A percentile compares a stretch with the other conserved stretches of the same genome.
Evolutionary conservation across 2,888 invertebrate species (phyloP).

Genomic region (Apamea anceps): DNA sequence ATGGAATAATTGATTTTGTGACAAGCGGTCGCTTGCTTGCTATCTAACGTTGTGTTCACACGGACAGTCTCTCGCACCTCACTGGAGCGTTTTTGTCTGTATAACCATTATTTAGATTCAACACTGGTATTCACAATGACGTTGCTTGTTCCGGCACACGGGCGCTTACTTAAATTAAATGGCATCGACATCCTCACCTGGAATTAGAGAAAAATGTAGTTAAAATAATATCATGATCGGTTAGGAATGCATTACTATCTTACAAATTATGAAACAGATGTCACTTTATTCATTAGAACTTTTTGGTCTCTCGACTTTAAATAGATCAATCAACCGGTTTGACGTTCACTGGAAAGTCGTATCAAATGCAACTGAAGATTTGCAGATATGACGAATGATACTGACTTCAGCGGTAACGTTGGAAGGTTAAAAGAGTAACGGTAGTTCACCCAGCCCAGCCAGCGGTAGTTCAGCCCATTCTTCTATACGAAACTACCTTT

Average conservation of each 20-base stretch:
- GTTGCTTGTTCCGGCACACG: slow-evolving; percentile 82
- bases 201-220: slow-evolving; percentile 60
- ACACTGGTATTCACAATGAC: slow-evolving; percentile 82
- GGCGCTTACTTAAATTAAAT: slow-evolving; percentile 89
- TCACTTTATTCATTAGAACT: background rate
- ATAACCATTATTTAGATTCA: slow-evolving; percentile 69
- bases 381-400: background rate
- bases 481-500: no score
- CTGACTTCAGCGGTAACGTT: background rate
- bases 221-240: background rate
- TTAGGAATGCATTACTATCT: background rate
- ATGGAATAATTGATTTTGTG: slow-evolving; percentile 88
- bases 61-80: slow-evolving; percentile 67
- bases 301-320: background rate
- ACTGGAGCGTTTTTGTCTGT: slow-evolving; percentile 67
- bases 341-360: background rate
- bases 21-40: slow-evolving; percentile 74
- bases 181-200: slow-evolving; percentile 89
- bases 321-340: background rate
- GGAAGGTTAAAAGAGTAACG: no score
- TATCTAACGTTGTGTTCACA: slow-evolving; percentile 77
- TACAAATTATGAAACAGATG: background rate
- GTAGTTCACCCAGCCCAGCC: no score
- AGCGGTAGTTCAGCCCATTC: no score
- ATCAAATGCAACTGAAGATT: background rate